A percentile compares a stretch with the other conserved stretches of the same genome.
Evolutionary conservation across 2,888 invertebrate species (phyloP).

Genomic region (Rhopalosiphum nymphaeae): DNA sequence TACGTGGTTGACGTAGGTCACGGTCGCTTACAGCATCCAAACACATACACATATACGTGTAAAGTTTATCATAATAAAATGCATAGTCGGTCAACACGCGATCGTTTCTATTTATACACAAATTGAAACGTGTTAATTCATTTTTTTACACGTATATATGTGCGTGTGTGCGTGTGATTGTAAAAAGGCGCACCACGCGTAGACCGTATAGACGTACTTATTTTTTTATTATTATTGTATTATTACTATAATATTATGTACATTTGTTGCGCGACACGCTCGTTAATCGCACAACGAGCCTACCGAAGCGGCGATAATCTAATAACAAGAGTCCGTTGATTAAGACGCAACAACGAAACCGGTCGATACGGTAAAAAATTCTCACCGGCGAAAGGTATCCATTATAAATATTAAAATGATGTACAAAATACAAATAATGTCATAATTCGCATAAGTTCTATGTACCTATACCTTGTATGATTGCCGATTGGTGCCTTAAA

Average conservation of each 20-base stretch:
- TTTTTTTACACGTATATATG: neutral
- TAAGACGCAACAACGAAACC: slow-evolving; percentile 3
- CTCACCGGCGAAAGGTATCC: neutral
- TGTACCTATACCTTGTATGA: neutral
- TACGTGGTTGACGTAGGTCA: slow-evolving; percentile 1
- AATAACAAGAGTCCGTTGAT: neutral
- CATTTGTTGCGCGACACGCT: neutral
- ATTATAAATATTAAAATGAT: neutral
- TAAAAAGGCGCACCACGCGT: neutral
- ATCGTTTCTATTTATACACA: neutral
- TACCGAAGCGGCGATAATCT: slow-evolving; percentile 7
- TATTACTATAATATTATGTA: neutral
- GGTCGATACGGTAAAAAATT: neutral
- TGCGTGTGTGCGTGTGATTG: no score
- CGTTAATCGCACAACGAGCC: neutral
- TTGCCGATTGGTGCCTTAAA: neutral
- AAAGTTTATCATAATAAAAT: neutral
- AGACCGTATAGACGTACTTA: neutral
- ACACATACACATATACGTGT: neutral
- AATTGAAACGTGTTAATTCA: neutral
- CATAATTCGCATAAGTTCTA: neutral
- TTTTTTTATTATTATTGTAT: neutral
- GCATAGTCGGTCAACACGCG: neutral
- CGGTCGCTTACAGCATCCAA: neutral
- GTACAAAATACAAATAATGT: neutral